Evolutionary conservation across 1,140 invertebrate genomes (phyloP).

Genomic region (Tyrophagus putrescentiae): DNA sequence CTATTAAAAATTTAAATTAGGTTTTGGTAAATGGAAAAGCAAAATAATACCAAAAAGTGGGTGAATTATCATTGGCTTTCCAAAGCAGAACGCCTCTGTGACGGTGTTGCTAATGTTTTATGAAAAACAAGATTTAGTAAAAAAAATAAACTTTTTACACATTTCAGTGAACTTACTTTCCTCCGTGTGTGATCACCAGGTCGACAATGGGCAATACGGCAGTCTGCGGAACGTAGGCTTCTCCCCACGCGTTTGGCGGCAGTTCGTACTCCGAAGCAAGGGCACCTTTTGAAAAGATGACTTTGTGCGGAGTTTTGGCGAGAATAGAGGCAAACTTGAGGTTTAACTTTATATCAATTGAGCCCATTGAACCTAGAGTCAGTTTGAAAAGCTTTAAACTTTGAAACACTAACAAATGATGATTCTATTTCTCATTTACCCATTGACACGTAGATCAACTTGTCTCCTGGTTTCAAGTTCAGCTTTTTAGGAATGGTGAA

Average conservation of each 20-base stretch:
- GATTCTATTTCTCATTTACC: too few species aligned
- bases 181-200: slow-evolving; percentile 22
- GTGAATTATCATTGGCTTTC: slow-evolving; percentile 22
- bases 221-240: slow-evolving; percentile 5
- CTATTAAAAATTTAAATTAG: too few species aligned
- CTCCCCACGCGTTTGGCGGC: slow-evolving; percentile 25
- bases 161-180: too few species aligned
- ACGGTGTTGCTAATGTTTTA: slow-evolving; percentile 18
- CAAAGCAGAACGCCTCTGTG: slow-evolving; percentile 16
- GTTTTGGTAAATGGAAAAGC: too few species aligned
- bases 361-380: slow-evolving; percentile 24
- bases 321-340: slow-evolving; percentile 12
- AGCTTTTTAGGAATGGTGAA: slow-evolving; percentile 16
- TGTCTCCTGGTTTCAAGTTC: not conserved
- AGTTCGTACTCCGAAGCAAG: slow-evolving; percentile 10
- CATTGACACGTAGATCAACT: slow-evolving; percentile 23
- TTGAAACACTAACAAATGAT: too few species aligned
- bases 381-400: too few species aligned
- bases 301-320: slow-evolving; percentile 3
- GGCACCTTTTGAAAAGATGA: slow-evolving; percentile 20
- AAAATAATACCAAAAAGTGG: too few species aligned
- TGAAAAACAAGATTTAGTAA: too few species aligned
- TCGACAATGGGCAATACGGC: slow-evolving; percentile 16
- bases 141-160: too few species aligned
- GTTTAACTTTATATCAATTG: slow-evolving; percentile 24